Evolutionary conservation across 2,113 vertebrate species (phyloP), one percentile per base, ranked within the genome.

Genomic region (Prunella himalayana): DNA sequence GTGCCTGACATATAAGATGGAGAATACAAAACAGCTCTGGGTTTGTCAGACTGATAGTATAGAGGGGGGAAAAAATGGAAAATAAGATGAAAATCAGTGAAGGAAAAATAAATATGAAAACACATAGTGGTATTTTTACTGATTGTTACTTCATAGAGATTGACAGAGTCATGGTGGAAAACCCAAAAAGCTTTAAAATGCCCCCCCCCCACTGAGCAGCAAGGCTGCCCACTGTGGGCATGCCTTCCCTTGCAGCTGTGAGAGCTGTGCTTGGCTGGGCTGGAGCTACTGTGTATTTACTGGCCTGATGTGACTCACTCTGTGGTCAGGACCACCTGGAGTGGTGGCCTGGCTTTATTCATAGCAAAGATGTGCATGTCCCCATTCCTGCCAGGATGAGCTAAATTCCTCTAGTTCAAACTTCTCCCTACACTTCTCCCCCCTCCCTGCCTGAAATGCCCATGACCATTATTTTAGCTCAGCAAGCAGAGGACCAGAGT

Each of bases 21-120:
- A 77, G 59, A 90, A 73, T 20, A 82, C 54, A 76, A 49, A 37
- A 72, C 17, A 31, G 35, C 21, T 87, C 79, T 37, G 35, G 10
- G 33, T 33, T 64, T 59, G 45, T 69, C 63, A 82, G 56, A 28
- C 21, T 69, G 22, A 56, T 21, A 60, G 50, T 82, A 49, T 7
- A 41, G 56, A 31, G 15, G 4, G 28, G 11, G 2, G 1, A 15
- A 7, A 11, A 18, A 47, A 53, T 10, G 2, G 6, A 6, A 15
- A 22, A n/a, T 10, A 82, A 66, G 21, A 33, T 30, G 15, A 20
- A 80, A 92, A 76, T 45, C 8, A 30, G 14, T 41, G 33, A 75
- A 69, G 57, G 24, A 53, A 87, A 84, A 65, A 85, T 25, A 79
- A 76, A 77, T 59, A 51, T 7, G 11, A 61, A 84, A 82, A 41